Percentiles rank a stretch among this genome's conserved stretches.
These are phyloP conservation scores for Phylloscopus trochiloides DNA, from an alignment of 2,113 vertebrate species.

Conservation along the genomic window DNA sequence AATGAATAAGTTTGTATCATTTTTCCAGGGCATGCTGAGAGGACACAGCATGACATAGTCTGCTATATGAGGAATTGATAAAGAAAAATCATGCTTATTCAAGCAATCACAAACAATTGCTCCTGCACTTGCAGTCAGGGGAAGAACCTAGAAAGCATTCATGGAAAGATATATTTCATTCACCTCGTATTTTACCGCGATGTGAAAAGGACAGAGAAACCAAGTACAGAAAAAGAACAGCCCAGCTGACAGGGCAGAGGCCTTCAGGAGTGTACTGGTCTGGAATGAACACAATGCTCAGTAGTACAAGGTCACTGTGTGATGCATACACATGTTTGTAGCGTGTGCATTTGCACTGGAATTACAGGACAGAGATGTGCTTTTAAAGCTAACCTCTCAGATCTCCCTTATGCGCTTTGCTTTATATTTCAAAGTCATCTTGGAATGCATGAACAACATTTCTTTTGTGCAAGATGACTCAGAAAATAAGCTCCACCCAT, in stretches of 20 bases:
- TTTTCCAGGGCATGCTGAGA: neutral
- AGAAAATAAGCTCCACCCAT: neutral
- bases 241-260: neutral
- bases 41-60: neutral
- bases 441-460: neutral
- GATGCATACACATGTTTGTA: neutral
- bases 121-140: neutral
- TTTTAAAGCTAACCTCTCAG: neutral
- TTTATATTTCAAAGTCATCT: neutral
- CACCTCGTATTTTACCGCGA: neutral
- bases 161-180: neutral
- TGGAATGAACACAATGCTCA: fast-evolving
- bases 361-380: neutral
- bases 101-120: neutral
- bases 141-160: neutral
- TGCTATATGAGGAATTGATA: neutral
- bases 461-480: neutral
- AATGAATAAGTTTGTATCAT: neutral
- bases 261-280: neutral
- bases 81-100: neutral
- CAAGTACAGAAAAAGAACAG: neutral
- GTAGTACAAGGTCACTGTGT: neutral
- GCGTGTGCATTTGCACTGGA: neutral
- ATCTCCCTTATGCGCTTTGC: neutral
- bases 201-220: neutral